Conservation (phyloP, 2,888 invertebrate genomes). For the Campoplex nolae region DNA sequence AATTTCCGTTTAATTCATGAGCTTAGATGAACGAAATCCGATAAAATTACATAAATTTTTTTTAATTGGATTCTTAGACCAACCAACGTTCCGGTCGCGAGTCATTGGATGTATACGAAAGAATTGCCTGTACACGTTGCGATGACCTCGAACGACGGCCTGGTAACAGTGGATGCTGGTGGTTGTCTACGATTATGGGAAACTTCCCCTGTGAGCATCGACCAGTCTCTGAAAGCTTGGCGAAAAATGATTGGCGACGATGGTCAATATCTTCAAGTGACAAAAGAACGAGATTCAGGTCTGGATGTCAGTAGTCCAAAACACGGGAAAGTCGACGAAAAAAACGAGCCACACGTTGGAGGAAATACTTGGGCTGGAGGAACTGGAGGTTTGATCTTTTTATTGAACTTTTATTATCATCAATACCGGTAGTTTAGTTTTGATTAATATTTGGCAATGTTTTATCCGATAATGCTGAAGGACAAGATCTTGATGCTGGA, state of each 20-base stretch:
- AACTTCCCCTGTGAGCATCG: conserved; percentile 84
- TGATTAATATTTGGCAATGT: too few relatives aligned
- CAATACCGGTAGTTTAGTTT: too few relatives aligned
- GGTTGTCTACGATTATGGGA: conserved; percentile 87
- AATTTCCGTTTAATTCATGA: too few relatives aligned
- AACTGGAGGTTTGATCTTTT: conserved; percentile 88
- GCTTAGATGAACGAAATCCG: too few relatives aligned
- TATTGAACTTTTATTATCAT: too few relatives aligned
- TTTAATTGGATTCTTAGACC: conserved; percentile 72
- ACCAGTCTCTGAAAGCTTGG: conserved; percentile 85
- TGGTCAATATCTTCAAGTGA: conserved; percentile 89
- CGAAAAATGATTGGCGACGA: conserved; percentile 80
- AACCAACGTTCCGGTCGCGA: conserved; percentile 81
- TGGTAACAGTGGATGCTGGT: conserved; percentile 86
- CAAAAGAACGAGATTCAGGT: conserved; percentile 89
- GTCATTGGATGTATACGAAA: conserved; percentile 84
- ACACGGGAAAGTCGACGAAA: conserved; percentile 95
- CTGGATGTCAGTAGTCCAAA: conserved; percentile 92
- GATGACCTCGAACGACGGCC: conserved; percentile 83
- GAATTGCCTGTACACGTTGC: conserved; percentile 84
- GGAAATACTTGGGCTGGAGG: conserved; percentile 99
- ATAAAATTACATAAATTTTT: too few relatives aligned
- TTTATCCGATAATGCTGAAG: too few relatives aligned
- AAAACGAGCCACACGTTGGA: conserved; percentile 97
- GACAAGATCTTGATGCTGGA: too few relatives aligned